Base-by-base conservation (phyloP, 2,113 vertebrate species). In the Lasiurus borealis region DNA sequence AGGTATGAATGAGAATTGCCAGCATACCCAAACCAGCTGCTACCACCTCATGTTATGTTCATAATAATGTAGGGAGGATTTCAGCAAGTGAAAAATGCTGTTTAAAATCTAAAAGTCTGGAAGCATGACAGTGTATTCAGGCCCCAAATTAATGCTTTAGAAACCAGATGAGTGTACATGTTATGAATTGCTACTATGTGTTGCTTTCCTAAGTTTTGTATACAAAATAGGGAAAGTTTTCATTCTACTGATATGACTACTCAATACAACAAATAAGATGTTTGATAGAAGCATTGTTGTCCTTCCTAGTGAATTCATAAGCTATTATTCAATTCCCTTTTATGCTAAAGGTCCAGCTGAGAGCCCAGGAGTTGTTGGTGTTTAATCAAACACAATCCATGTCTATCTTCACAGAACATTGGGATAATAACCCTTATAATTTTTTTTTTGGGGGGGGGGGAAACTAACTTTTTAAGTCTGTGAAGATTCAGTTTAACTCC, bases 241-340 rank as follows among this genome's bases (percentile, higher is more conserved):
- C 90, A 94, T 96, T 95, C 96, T 97, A 7, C 85, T 97, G 80
- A 88, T 95, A 69, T 83, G 95, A 98, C 52, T 97, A 95, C 94
- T 88, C 93, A 90, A 91, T 96, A 91, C 94, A 97, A 97, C 95
- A 97, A 97, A 97, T 85, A 97, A 94, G 95, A 97, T 95, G 97
- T 93, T 95, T 97, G 90, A 94, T 94, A 72, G 91, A 81, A 94
- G 91, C 90, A 90, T 77, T 87, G 94, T 88, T 95, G 82, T 95
- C 94, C 90, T 95, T 96, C 90, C 94, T 96, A 97, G 95, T 85
- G 72, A 77, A 95, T 97, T 97, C 59, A 95, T 97, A 95, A 96
- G 52, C 95, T 97, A 85, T 96, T 97, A 88, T 97, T 98, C 93
- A 97, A 23, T 10, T 95, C 18, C 71, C 80, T 93, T 97, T 93